A percentile compares a stretch with the other conserved stretches of the same genome.
Conservation (phyloP, 1,140 invertebrate genomes). For the Drosophila orena region DNA sequence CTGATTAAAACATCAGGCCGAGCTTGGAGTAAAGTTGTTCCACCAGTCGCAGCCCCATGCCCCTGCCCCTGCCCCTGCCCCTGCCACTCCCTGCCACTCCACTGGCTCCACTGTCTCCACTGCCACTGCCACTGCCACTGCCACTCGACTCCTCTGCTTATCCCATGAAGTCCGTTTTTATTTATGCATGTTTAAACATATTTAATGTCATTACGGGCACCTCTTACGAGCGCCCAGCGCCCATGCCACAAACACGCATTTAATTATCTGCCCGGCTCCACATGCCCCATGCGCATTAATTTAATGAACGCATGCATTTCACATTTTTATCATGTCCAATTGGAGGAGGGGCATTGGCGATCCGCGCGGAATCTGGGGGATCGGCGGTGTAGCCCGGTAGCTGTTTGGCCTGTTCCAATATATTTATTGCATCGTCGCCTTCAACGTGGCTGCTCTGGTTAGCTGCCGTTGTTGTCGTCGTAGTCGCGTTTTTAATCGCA, state of each 20-base stretch:
- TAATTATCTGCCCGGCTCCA: constrained; percentile 67
- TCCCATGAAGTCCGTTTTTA: constrained; percentile 45
- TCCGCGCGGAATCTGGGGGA: not conserved
- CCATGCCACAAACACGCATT: constrained; percentile 74
- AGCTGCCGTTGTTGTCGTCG: constrained; percentile 26
- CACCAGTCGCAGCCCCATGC: not conserved
- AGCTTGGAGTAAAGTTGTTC: constrained; percentile 42
- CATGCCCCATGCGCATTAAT: constrained; percentile 68
- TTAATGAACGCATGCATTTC: constrained; percentile 77
- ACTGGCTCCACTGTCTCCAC: not conserved
- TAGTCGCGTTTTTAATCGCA: constrained; percentile 75
- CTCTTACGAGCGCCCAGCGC: constrained; percentile 39
- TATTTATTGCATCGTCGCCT: constrained; percentile 73
- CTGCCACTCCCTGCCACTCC: no score
- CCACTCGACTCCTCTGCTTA: not conserved
- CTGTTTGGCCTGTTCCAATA: constrained; percentile 67
- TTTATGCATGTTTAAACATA: constrained; percentile 84
- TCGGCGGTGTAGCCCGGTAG: constrained; percentile 45
- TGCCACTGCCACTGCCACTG: no score
- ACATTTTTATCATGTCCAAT: constrained; percentile 70
- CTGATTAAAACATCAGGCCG: constrained; percentile 79
- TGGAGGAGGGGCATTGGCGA: constrained; percentile 4
- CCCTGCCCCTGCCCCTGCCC: not conserved
- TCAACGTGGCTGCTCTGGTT: constrained; percentile 20
- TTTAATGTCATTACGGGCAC: constrained; percentile 80